Evolutionary conservation across 2,888 invertebrate genomes (phyloP), one percentile per base, ranked within the genome.

Genomic region (Thera obeliscata): DNA sequence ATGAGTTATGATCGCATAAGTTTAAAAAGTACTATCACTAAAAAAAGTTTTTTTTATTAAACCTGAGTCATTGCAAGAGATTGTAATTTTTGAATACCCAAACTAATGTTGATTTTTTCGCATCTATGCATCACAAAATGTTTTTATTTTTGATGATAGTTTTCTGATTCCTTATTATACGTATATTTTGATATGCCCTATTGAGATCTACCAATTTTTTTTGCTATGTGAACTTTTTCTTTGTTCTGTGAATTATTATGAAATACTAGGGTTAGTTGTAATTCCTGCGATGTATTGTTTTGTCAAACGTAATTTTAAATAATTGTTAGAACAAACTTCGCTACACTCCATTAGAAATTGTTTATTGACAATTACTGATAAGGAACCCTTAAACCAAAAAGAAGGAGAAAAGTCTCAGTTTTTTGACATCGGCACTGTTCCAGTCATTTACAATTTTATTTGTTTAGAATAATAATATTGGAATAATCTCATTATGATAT

Each of bases 401-500:
- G 1, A 52, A 52, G 52, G 52, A 33, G 52, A 52, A 9, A 52
- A 33, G 33, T 33, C 52, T 52, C 52, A 52, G 52, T 4, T 49
- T 12, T 52, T 52, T 33, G 52, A 52, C 33, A 33, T 52, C 33
- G 33, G 33, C 52, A 33, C 12, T 56, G 38, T 41, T 12, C 38
- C 2, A 33, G 57, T 33, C 8, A 2, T 46, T 55, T 12, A 12
- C 59, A 59, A 22, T 59, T 22, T 48, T 12, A 56, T 61, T 33
- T 61, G 56, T 56, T 33, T 49, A 49, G 12, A 22, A 49, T 56
- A 56, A 48, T 65, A 56, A n/a, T 64, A 54, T 56, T 49, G 48
- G 41, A 65, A n/a, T 61, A 61, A 61, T 52, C 55, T 59, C 58
- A 52, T 64, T 61, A 60, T 48, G 48, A 57, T 61, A 64, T 61